Evolutionary conservation across 2,888 invertebrate species (phyloP), one percentile per base, ranked within the genome.

Genomic region (Balanococcus diminutus): DNA sequence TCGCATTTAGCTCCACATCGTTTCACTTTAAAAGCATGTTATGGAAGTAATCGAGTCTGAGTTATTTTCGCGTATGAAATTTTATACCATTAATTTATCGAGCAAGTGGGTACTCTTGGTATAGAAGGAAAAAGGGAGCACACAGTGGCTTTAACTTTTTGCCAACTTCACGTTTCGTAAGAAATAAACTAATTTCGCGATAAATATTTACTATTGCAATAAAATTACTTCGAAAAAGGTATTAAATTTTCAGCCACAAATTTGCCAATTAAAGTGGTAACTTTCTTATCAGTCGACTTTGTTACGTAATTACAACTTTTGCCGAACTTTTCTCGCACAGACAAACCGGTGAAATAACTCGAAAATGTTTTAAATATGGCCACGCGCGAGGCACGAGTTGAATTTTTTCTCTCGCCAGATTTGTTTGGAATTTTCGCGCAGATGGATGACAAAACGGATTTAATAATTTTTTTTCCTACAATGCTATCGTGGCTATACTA

Each of bases 171-270:
- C 28, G 61, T 67, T 67, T 67, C 25, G 61, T 22, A 56, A 67
- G 61, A n/a, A 67, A 67, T 67, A 67, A 67, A 67, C 61, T 11
- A 67, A 67, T 11, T 25, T 67, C 28, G 61, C 14, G 28, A 67
- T 28, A 67, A 67, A 67, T 67, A 67, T 67, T 67, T 67, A 67
- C 61, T 67, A 67, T 67, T 67, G 28, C 61, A 67, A 67, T 67
- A 67, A 67, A 67, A 67, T 67, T 67, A 67, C 61, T 28, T 67
- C 61, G 61, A 67, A 67, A 67, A 67, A 67, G 28, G 61, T 28
- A 25, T 67, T 67, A 67, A 67, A 67, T 67, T 67, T 67, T 67
- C 28, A 67, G 61, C 61, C 61, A 28, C 25, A 67, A 67, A 67
- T 67, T 67, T 67, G 61, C 61, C 61, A 67, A 67, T 67, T 67